A percentile compares a stretch with the other conserved stretches of the same genome.
Evolutionary conservation across 2,113 vertebrate species (phyloP).

Genomic region (Corythornis vintsioides): DNA sequence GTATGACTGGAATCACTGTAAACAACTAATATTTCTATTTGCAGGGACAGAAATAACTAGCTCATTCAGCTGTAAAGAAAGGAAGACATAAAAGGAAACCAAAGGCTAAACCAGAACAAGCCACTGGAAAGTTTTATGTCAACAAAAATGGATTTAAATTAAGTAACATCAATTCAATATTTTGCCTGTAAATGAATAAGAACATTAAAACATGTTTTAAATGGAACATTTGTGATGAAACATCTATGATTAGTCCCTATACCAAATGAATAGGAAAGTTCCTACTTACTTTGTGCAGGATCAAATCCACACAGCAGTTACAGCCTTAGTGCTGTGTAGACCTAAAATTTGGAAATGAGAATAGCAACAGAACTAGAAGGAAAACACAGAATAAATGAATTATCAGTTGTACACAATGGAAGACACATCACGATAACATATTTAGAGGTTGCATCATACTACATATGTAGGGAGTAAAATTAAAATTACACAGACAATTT

Average conservation of each 20-base stretch:
- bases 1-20: slow-evolving; percentile 47
- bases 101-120: slow-evolving; percentile 57
- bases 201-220: slow-evolving; percentile 35
- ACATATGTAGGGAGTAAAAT: background rate
- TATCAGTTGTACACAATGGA: background rate
- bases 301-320: background rate
- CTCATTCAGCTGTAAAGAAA: slow-evolving; percentile 48
- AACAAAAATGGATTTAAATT: slow-evolving; percentile 54
- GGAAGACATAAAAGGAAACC: slow-evolving; percentile 68
- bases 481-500: slow-evolving; percentile 1
- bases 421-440: background rate
- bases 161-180: slow-evolving; percentile 48
- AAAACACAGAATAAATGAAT: background rate
- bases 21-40: slow-evolving; percentile 64
- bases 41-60: slow-evolving; percentile 47
- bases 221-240: slow-evolving; percentile 35
- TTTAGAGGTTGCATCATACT: background rate
- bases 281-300: background rate
- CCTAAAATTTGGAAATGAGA: background rate
- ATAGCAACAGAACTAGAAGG: background rate
- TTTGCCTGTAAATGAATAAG: slow-evolving; percentile 50
- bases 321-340: background rate
- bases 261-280: background rate
- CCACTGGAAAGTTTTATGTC: slow-evolving; percentile 61
- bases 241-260: background rate